Evolutionary conservation across 2,113 vertebrate genomes (phyloP).

Genomic region (Oriolus oriolus): DNA sequence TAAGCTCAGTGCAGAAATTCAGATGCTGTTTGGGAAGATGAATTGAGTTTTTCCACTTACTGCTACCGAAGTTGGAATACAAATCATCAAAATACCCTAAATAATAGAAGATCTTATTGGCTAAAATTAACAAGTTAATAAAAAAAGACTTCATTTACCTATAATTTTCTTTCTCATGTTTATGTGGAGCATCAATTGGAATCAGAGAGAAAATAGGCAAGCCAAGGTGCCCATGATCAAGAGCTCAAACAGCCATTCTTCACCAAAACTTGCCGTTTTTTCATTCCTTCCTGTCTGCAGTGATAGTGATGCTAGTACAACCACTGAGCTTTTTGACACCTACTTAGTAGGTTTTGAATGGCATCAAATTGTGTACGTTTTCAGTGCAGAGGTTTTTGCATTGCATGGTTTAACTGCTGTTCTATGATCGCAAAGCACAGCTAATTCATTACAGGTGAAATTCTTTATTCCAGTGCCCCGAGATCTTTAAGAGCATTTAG

Average conservation of each 20-base stretch:
- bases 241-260: neutral
- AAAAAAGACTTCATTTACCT: neutral
- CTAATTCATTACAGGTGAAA: neutral
- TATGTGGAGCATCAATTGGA: neutral
- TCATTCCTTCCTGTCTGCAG: neutral
- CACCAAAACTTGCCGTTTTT: neutral
- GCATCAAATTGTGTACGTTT: neutral
- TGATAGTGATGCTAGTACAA: neutral
- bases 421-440: neutral
- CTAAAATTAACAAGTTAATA: neutral
- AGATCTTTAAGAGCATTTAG: neutral
- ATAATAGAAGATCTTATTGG: neutral
- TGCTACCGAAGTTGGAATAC: neutral
- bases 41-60: neutral
- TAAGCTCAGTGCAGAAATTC: neutral
- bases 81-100: neutral
- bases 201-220: neutral
- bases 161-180: neutral
- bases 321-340: neutral
- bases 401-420: neutral
- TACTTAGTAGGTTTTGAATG: neutral
- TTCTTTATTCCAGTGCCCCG: neutral
- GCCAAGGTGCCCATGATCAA: neutral
- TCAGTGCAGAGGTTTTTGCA: neutral
- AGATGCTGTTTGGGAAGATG: neutral